Evolutionary conservation across 2,113 vertebrate genomes (phyloP).

Genomic region (Merops nubicus): DNA sequence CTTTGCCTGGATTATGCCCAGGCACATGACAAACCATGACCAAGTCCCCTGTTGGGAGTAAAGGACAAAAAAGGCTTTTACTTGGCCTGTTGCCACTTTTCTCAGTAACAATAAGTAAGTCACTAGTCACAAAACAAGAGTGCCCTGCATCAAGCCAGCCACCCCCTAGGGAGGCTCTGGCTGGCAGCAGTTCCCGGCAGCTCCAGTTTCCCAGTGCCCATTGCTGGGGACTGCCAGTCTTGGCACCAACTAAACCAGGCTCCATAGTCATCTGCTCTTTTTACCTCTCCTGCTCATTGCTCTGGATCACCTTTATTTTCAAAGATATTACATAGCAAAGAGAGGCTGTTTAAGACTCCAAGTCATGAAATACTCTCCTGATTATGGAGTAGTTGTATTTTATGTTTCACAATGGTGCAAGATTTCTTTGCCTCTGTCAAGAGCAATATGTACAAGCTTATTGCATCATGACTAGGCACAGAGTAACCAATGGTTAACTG

Average conservation of each 20-base stretch:
- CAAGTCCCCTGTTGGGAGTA: conserved; percentile 3
- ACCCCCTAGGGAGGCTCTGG: neutral
- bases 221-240: neutral
- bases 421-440: neutral
- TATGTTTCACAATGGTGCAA: neutral
- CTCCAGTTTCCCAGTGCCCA: neutral
- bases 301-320: neutral
- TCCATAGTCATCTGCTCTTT: neutral
- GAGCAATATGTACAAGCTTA: neutral
- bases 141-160: neutral
- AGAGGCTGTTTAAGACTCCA: neutral
- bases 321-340: neutral
- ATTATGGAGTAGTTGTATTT: neutral
- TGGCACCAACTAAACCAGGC: neutral
- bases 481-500: neutral
- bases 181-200: neutral
- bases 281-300: neutral
- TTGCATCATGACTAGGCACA: neutral
- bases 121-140: neutral
- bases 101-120: neutral
- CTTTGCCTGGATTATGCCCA: conserved; percentile 17
- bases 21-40: conserved; percentile 25
- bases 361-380: neutral
- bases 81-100: conserved; percentile 20
- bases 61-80: conserved; percentile 41